A percentile compares a stretch with the other conserved stretches of the same genome.
Evolutionary conservation across 2,888 invertebrate genomes (phyloP).

Genomic region (Apodemia mormo): DNA sequence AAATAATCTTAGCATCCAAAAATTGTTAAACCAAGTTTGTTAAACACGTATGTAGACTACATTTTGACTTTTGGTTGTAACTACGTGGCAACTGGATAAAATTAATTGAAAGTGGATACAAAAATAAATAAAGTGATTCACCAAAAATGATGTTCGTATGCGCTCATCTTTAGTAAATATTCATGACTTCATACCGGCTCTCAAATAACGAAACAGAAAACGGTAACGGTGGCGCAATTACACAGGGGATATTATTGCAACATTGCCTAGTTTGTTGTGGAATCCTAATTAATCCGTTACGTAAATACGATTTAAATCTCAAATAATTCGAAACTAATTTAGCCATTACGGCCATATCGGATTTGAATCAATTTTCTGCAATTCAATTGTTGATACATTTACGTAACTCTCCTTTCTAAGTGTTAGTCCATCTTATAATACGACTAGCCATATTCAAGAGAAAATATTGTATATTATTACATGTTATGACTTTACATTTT

Average conservation of each 20-base stretch:
- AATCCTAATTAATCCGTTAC: slow-evolving; percentile 15
- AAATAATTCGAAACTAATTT: slow-evolving; percentile 16
- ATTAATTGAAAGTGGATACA: too few species aligned
- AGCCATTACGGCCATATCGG: slow-evolving; percentile 6
- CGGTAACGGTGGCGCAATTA: neutral
- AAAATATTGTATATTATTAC: too few species aligned
- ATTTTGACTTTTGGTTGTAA: too few species aligned
- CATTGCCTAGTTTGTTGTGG: neutral
- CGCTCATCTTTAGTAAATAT: neutral
- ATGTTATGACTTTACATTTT: too few species aligned
- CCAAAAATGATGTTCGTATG: neutral
- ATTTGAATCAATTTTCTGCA: slow-evolving; percentile 17
- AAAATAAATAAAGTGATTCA: too few species aligned
- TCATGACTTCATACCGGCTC: neutral
- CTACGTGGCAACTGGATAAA: too few species aligned
- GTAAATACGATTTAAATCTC: slow-evolving; percentile 14
- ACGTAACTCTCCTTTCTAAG: slow-evolving; percentile 14
- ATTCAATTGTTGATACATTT: slow-evolving; percentile 17
- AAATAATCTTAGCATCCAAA: too few species aligned
- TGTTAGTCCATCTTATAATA: neutral
- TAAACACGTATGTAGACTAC: too few species aligned
- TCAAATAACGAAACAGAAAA: neutral
- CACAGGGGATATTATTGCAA: slow-evolving; percentile 1
- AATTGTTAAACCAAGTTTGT: too few species aligned
- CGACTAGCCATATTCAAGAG: neutral